Evolutionary conservation across 1,140 invertebrate genomes (phyloP).

Genomic region (Neodiprion lecontei): DNA sequence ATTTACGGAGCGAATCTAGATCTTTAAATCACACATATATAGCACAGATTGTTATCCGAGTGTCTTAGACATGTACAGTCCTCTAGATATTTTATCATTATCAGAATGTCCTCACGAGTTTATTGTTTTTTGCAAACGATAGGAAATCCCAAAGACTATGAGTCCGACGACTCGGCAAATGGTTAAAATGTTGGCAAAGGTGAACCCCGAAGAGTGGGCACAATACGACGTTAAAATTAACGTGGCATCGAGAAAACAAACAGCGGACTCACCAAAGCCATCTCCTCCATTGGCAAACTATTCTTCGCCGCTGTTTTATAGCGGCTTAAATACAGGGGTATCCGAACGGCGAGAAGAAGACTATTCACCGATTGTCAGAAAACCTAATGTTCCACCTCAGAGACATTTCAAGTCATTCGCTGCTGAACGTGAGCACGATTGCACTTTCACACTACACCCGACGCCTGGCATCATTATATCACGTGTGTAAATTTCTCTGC

Average conservation of each 20-base stretch:
- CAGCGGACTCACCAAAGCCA: not conserved
- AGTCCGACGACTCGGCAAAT: not conserved
- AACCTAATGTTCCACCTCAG: not conserved
- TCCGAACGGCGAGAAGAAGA: not conserved
- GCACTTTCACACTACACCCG: not conserved
- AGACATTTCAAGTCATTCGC: not conserved
- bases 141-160: conserved; percentile 7
- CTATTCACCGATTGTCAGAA: not conserved
- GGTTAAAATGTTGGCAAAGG: not conserved
- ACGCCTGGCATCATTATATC: too few relatives aligned
- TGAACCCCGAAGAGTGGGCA: conserved; percentile 26
- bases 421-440: not conserved
- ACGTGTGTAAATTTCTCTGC: too few relatives aligned
- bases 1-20: too few relatives aligned
- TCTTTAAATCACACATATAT: too few relatives aligned
- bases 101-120: too few relatives aligned
- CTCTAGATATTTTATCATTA: too few relatives aligned
- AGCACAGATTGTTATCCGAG: too few relatives aligned
- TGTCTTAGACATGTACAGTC: too few relatives aligned
- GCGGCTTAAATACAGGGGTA: not conserved
- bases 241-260: not conserved
- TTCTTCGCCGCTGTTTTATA: not conserved
- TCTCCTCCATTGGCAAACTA: not conserved
- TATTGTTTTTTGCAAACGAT: not conserved
- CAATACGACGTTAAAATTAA: not conserved